A percentile compares a stretch with the other conserved stretches of the same genome.
Conservation (phyloP, 2,888 invertebrate species). For the Auanema sp. region DNA sequence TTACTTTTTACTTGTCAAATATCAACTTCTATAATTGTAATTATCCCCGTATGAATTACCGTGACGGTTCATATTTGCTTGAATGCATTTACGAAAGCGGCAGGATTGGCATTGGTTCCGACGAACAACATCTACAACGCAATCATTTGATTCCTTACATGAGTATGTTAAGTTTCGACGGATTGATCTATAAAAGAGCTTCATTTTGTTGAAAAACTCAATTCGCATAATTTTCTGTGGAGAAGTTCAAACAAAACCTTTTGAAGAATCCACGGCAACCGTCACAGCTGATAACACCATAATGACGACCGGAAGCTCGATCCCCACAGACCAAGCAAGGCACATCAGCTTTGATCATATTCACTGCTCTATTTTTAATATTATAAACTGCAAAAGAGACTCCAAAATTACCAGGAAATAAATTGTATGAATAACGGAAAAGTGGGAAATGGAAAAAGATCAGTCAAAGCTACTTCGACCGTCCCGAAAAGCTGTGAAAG, state of each 20-base stretch:
- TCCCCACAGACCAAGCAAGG: slow-evolving; percentile 52
- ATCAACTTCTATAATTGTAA: not conserved
- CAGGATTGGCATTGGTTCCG: slow-evolving; percentile 93
- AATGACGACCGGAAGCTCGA: slow-evolving; percentile 53
- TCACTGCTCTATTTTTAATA: not conserved
- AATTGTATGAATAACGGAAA: not conserved
- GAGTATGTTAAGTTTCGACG: slow-evolving; percentile 66
- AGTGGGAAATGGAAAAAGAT: not conserved
- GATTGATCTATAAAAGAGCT: slow-evolving; percentile 70
- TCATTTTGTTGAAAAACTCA: no score
- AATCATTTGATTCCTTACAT: slow-evolving; percentile 85
- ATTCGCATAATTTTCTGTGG: no score
- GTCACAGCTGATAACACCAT: slow-evolving; percentile 69
- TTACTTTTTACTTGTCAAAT: not conserved
- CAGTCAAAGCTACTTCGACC: not conserved
- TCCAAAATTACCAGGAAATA: not conserved
- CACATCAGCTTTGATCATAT: slow-evolving; percentile 17
- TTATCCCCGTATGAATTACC: no score
- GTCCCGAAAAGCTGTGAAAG: not conserved
- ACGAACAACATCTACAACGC: slow-evolving; percentile 86
- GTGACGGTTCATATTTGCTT: slow-evolving; percentile 44
- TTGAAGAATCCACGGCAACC: slow-evolving; percentile 86
- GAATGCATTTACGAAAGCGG: slow-evolving; percentile 71
- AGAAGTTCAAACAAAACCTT: slow-evolving; percentile 69
- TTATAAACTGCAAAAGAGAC: not conserved